Evolutionary conservation across 2,797 vertebrate species (phyloP), one percentile per base, ranked within the genome.

Genomic region (Chelon labrosus): DNA sequence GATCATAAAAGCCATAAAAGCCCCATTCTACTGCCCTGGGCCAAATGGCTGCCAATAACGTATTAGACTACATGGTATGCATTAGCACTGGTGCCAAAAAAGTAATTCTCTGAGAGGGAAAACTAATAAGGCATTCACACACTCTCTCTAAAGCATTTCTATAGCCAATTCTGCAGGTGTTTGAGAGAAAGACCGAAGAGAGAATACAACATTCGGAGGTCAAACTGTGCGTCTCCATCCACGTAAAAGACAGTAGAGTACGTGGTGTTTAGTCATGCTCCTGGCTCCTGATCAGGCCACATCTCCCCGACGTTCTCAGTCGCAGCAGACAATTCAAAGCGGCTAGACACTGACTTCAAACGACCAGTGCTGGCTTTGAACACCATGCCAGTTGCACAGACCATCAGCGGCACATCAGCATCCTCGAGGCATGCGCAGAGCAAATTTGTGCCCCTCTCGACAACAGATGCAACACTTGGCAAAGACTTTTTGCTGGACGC

Each of bases 1-100:
- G 79, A 92, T 92, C 89, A 91, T 92, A 93, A 93, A 93, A 90
- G 68, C 87, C 85, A 91, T 92, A 85, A 89, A 92, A 90, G 81
- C 72, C 64, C 52, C 65, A 86, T 81, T 89, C 59, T 73, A 47
- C 70, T 73, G 80, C 89, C 75, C 77, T 70, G 67, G 79, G 88
- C 88, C 80, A 85, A 91, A 88, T 83, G 77, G 71, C 82, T 88
- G 80, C 71, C 49, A 75, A 79, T 89, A 90, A 91, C 85, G 85
- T 80, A 89, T 88, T 79, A 87, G 70, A 84, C 82, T 86, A 84
- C 91, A 89, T 85, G 83, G 65, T 73, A 65, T 56, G 75, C 79
- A 82, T 88, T 87, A 86, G 73, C 61, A 31, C 64, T 63, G 68
- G 81, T 81, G 80, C 80, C 83, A 89, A 77, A 65, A 66, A 84